Base-by-base conservation (phyloP, 1,140 invertebrate species). In the Holotrichia oblita region DNA sequence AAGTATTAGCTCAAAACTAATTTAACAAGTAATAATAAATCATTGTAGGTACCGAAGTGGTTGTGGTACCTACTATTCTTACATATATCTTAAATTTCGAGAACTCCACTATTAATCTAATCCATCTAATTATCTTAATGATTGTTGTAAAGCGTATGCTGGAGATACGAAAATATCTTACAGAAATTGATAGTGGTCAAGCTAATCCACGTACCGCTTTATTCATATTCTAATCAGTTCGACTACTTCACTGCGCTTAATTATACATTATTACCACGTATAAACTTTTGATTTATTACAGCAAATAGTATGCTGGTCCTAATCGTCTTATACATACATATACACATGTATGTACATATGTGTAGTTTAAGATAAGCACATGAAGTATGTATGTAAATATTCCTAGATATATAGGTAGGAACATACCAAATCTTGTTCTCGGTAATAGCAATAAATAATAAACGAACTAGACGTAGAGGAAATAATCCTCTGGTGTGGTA, bases 171-270 rank as follows among this genome's bases (percentile, higher is more conserved):
- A 69, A 24, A 69, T 69, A 69, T 14, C 8, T 8, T 34, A 69
- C 17, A 64, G 61, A 69, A 69, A 69, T 69, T 69, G 61, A 69
- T 69, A 22, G 22, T 22, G 9, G 12, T 22, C 20, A 69, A 69
- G 24, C 22, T 69, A 14, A 69, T 69, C 2, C 24, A 22, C 14
- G 61, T 20, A 69, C 22, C 61, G 61, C 61, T 69, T 27, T 69
- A 69, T 69, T 69, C 61, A 17, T 27, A 69, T 69, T 69, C 22
- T 69, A 69, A 69, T 69, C 61, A 69, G 22, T 69, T 69, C 61
- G 24, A 69, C 61, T 69, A 69, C 61, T 27, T 69, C 61, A 69
- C 61, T 69, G 20, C 61, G 61, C 27, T 34, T 69, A 69, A 69
- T 69, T 69, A 69, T 69, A 69, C 22, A 69, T 69, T 69, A 69